Conservation (phyloP, 1,140 invertebrate species). For the Macrobrachium rosenbergii region DNA sequence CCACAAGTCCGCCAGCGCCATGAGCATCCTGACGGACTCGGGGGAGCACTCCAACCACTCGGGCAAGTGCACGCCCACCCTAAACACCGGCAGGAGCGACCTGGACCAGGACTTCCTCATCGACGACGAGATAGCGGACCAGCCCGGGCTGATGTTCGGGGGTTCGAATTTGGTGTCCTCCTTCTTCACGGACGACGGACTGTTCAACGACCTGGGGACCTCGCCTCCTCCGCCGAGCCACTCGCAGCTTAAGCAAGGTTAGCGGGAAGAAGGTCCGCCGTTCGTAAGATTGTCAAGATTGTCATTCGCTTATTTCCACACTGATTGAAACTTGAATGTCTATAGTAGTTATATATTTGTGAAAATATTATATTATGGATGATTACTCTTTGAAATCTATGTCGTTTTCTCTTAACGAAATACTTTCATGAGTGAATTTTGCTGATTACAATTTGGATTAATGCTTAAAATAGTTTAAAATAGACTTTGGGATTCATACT, state of each 20-base stretch:
- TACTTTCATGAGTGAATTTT: no score
- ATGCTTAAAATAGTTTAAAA: no score
- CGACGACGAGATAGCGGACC: constrained; percentile 92
- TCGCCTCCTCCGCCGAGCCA: constrained; percentile 51
- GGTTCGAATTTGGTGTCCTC: constrained; percentile 33
- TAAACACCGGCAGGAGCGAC: constrained; percentile 73
- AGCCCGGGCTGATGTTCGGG: constrained; percentile 83
- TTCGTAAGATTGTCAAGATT: no score
- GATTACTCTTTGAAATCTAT: no score
- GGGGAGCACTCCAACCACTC: constrained; percentile 37
- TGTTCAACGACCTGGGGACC: constrained; percentile 53
- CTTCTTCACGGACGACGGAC: constrained; percentile 45
- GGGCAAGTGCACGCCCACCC: constrained; percentile 50
- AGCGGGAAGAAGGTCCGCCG: no score
- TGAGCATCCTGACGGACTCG: constrained; percentile 33
- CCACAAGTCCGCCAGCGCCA: constrained; percentile 16
- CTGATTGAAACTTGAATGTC: no score
- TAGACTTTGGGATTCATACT: no score
- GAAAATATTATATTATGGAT: no score
- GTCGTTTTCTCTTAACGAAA: no score
- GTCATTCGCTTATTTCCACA: no score
- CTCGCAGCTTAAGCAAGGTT: constrained; percentile 50
- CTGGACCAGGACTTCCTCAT: constrained; percentile 82
- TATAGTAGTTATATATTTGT: no score
- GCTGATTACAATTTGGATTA: no score